Base-by-base conservation (phyloP, 2,888 invertebrate species). In the Thera obeliscata region DNA sequence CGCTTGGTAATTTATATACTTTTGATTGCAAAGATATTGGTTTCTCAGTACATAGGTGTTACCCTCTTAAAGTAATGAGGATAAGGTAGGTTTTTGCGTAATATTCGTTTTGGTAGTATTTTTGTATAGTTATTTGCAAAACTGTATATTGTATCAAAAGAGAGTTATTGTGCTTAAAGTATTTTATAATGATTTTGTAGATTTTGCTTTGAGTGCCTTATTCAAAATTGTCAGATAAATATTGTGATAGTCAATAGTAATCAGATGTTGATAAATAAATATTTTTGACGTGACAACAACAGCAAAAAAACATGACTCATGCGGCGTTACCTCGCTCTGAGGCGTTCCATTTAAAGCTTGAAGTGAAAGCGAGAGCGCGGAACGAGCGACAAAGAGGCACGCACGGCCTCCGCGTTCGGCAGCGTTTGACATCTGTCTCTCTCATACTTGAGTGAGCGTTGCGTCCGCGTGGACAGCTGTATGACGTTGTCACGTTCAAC, bases 51-150 rank as follows among this genome's bases (percentile, higher is more conserved):
- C 12, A 0, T 12, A 2, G 9, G 12, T 22, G 0, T 12, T 49
- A 3, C 4, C 2, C 12, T 46, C 49, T 49, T 2, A 49, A 5
- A 0, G 12, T 1, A 2, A 8, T 33, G 2, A 9, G 6, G n/a
- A 61, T 41, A 61, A 33, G 38, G 61, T 36, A 12, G 36, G 9
- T n/a, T 52, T 43, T 58, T 8, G 52, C 43, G n/a, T 52, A 41
- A 9, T 36, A 54, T 52, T 22, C 0, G 7, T 38, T 55, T 35
- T 33, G 5, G 38, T 8, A 46, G 8, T 22, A 22, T 22, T 22
- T 12, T 49, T 49, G 12, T 49, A 46, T 49, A 49, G 0, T n/a
- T 49, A 49, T 12, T 49, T 49, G 49, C 12, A n/a, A 48, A 12
- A 12, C 3, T 12, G 49, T 46, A 46, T 46, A 46, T 46, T 46